Evolutionary conservation across 2,888 invertebrate genomes (phyloP), one percentile per base, ranked within the genome.

Genomic region (Eustalomyia histrio): DNA sequence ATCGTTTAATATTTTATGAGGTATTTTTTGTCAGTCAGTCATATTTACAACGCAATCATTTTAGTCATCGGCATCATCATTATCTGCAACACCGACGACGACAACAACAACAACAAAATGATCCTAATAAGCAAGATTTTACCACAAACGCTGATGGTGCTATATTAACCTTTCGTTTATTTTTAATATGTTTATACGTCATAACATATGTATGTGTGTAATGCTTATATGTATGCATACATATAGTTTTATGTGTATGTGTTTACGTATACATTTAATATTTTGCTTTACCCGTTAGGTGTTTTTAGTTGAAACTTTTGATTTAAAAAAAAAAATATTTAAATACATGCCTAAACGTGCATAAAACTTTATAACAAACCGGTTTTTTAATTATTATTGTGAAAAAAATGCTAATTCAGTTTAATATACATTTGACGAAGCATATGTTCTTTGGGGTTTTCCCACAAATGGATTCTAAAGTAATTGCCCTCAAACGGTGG

Each of bases 121-220:
- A 50, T 21, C 21, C 35, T 47, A 64, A 18, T 16, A 21, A 53
- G 21, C 29, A n/a, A 9, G 43, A 0, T 55, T 63, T 60, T 24
- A 52, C 24, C 47, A 9, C 57, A 71, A 65, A 76, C 39, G 29
- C 17, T 57, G 50, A 47, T 24, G 57, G 58, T 67, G 52, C 53
- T 55, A n/a, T 16, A 61, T 74, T 71, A 73, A 79, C 55, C 35
- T 79, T 72, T 67, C 35, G 61, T 61, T 61, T 61, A 24, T n/a
- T 72, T 63, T 55, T 75, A 65, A 50, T 58, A 57, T n/a, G 8
- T 57, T 57, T 35, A n/a, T 12, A 47, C n/a, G 6, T 47, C 43
- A 14, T 43, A 43, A 2, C 24, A 24, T 24, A 5, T 24, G 12
- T 39, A 39, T 12, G 39, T 39, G 12, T n/a, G 29, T 29, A 4